Conservation (phyloP, 2,113 vertebrate species). For the Callochromis pleurospilus region DNA sequence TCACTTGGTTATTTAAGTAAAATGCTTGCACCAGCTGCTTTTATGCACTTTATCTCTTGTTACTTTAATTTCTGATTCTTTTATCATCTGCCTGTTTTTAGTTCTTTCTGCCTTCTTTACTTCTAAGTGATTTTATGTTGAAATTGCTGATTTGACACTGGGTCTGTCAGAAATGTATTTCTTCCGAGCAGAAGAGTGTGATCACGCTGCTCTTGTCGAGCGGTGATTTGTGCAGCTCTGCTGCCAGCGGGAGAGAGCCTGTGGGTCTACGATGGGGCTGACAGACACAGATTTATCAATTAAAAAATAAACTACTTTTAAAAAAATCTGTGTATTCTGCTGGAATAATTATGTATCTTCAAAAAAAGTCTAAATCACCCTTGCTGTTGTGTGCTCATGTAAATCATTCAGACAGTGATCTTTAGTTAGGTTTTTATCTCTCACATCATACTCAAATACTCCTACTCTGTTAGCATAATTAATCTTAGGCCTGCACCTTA, state of each 20-base stretch:
- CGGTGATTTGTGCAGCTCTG: neutral
- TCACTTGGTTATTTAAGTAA: neutral
- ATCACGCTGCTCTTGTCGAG: neutral
- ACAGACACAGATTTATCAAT: neutral
- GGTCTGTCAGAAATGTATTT: neutral
- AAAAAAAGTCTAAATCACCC: neutral
- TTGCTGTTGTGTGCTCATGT: neutral
- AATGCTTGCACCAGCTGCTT: neutral
- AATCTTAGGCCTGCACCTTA: neutral
- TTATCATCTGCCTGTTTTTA: neutral
- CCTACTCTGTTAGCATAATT: neutral
- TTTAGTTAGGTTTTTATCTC: neutral
- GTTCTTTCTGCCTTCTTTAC: neutral
- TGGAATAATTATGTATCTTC: neutral
- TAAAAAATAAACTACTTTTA: neutral
- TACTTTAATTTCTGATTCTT: neutral
- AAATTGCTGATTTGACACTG: constrained; percentile 1
- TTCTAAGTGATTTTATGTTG: neutral
- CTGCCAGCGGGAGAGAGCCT: neutral
- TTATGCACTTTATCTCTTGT: neutral
- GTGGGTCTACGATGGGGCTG: neutral
- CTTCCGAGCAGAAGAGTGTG: neutral
- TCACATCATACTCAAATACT: neutral
- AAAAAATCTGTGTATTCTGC: accelerated
- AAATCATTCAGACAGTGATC: neutral